Conservation (phyloP, 2,113 vertebrate species). For the Chrysochloris asiatica region DNA sequence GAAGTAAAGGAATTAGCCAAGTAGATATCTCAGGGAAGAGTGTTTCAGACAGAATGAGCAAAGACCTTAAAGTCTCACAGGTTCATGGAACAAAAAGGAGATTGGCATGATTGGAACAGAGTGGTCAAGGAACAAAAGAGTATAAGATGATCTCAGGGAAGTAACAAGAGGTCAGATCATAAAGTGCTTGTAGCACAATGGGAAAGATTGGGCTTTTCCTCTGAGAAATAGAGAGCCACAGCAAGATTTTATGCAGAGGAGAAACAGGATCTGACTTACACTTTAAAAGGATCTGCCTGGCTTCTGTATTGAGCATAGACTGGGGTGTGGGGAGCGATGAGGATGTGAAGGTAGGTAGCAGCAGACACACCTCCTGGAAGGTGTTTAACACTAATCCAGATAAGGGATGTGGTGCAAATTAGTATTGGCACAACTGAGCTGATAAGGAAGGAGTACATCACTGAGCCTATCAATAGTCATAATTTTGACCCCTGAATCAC, state of each 20-base stretch:
- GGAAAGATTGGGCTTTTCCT: background rate
- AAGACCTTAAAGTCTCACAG: background rate
- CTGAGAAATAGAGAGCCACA: background rate
- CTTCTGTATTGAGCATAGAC: background rate
- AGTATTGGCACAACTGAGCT: background rate
- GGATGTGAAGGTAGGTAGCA: background rate
- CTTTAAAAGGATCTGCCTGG: background rate
- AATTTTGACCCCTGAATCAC: background rate
- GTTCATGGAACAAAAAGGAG: background rate
- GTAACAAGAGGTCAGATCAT: no score
- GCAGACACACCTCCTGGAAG: background rate
- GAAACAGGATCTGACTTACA: background rate
- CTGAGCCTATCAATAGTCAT: background rate
- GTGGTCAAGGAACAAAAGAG: background rate
- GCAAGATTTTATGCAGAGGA: background rate
- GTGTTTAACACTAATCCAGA: background rate
- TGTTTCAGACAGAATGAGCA: background rate
- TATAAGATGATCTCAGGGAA: background rate
- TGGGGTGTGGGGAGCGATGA: rapidly evolving
- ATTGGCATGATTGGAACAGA: background rate
- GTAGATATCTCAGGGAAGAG: background rate
- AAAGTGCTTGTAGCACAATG: rapidly evolving
- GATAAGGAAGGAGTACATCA: background rate
- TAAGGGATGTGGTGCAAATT: background rate
- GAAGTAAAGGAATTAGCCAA: background rate